A percentile compares a stretch with the other conserved stretches of the same genome.
These are phyloP conservation scores for Branchinecta lynchi DNA, from an alignment of 1,140 invertebrate species.

Conservation along the genomic window DNA sequence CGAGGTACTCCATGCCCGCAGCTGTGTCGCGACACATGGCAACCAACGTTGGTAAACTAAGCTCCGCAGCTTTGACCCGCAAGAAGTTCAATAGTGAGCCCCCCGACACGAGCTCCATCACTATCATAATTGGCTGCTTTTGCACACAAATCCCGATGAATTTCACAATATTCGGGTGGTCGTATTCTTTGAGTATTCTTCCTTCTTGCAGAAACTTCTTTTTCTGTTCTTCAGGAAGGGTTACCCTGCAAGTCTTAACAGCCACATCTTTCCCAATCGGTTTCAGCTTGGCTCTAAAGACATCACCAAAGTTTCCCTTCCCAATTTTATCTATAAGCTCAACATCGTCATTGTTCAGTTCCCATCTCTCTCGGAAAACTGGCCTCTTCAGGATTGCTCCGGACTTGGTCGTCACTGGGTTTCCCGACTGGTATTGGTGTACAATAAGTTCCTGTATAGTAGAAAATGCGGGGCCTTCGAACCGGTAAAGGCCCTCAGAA, in stretches of 20 bases:
- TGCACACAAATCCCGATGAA: conserved; percentile 96
- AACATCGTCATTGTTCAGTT: conserved; percentile 91
- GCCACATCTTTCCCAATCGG: conserved; percentile 70
- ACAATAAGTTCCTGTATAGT: conserved; percentile 79
- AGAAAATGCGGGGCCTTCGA: conserved; percentile 82
- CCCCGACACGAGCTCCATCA: conserved; percentile 91
- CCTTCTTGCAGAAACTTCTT: conserved; percentile 92
- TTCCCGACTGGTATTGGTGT: conserved; percentile 63
- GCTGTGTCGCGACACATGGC: conserved; percentile 87
- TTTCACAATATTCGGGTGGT: conserved; percentile 89
- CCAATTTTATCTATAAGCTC: conserved; percentile 85
- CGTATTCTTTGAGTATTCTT: conserved; percentile 85
- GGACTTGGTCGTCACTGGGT: conserved; percentile 76
- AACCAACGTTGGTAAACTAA: conserved; percentile 55
- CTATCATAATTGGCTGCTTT: conserved; percentile 96
- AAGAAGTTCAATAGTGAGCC: conserved; percentile 77
- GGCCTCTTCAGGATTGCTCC: conserved; percentile 73
- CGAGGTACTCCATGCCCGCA: conserved; percentile 87
- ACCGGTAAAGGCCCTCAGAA: conserved; percentile 71
- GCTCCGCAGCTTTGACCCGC: conserved; percentile 49
- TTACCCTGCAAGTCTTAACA: conserved; percentile 87
- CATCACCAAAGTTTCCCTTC: conserved; percentile 95
- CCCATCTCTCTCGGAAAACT: conserved; percentile 82
- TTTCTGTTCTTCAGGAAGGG: conserved; percentile 86
- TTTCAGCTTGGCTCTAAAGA: conserved; percentile 76